A percentile compares a stretch with the other conserved stretches of the same genome.
Conservation (phyloP, 2,797 vertebrate species). For the Lophius americanus region DNA sequence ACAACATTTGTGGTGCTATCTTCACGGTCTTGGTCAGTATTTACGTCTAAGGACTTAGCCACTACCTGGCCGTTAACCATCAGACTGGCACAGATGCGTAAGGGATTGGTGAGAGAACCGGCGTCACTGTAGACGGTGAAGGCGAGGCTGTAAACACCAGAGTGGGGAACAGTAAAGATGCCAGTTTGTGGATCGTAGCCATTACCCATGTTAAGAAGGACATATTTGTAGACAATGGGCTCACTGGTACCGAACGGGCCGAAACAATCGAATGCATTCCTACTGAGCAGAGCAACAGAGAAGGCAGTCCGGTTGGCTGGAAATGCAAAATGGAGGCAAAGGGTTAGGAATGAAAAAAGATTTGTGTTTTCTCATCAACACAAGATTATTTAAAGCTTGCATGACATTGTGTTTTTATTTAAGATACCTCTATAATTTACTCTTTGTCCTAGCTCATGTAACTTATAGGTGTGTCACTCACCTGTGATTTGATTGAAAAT, state of each 20-base stretch:
- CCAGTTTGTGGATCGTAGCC: conserved; percentile 56
- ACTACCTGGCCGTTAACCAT: conserved; percentile 54
- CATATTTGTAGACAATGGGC: conserved; percentile 49
- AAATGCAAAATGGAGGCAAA: conserved; percentile 3
- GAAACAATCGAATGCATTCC: conserved; percentile 26
- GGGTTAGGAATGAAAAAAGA: conserved; percentile 3
- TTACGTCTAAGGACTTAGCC: conserved; percentile 46
- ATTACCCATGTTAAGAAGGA: conserved; percentile 71
- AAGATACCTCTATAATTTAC: not conserved
- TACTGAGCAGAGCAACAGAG: conserved; percentile 59
- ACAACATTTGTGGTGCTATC: conserved; percentile 69
- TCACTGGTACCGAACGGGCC: conserved; percentile 26
- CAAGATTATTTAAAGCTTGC: not conserved
- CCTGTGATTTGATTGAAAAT: conserved; percentile 51
- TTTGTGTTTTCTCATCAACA: not conserved
- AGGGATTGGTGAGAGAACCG: conserved; percentile 4
- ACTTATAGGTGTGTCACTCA: conserved; percentile 36
- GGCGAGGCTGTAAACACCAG: conserved; percentile 78
- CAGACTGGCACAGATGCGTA: conserved; percentile 64
- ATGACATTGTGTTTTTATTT: not conserved
- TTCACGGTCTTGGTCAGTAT: conserved; percentile 65
- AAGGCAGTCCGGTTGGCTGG: conserved; percentile 76
- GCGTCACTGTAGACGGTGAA: conserved; percentile 75
- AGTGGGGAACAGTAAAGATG: conserved; percentile 59
- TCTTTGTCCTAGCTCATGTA: too few relatives aligned